Percentiles rank a stretch among this genome's conserved stretches.
Evolutionary conservation across 2,888 invertebrate genomes (phyloP).

Genomic region (Neoaliturus tenellus): DNA sequence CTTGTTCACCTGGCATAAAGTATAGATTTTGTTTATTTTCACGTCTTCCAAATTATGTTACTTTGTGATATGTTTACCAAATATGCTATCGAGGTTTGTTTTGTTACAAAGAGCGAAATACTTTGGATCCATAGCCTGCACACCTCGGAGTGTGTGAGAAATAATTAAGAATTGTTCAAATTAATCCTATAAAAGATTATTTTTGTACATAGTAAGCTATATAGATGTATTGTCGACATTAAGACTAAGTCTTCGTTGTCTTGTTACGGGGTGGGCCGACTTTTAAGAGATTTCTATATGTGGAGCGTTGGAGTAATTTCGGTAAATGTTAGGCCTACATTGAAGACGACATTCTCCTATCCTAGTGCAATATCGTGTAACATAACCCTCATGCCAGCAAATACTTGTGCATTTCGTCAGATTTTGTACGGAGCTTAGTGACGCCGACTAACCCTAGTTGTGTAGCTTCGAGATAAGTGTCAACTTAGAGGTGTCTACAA

Average conservation of each 20-base stretch:
- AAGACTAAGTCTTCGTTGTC: neutral
- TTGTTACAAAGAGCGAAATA: neutral
- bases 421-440: neutral
- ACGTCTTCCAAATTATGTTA: constrained; percentile 45
- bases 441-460: neutral
- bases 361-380: constrained; percentile 48
- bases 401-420: constrained; percentile 33
- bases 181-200: constrained; percentile 39
- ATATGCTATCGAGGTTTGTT: constrained; percentile 3
- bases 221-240: constrained; percentile 18
- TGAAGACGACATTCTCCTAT: constrained; percentile 11
- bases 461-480: constrained; percentile 13
- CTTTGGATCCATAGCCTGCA: neutral
- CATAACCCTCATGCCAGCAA: neutral
- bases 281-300: constrained; percentile 7
- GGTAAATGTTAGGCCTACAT: constrained; percentile 2
- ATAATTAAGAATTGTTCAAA: constrained; percentile 17
- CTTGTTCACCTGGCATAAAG: neutral
- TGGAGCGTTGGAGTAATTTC: neutral
- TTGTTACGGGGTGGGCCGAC: constrained; percentile 20
- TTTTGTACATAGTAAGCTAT: constrained; percentile 38
- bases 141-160: neutral
- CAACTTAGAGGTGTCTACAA: constrained; percentile 40
- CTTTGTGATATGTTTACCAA: constrained; percentile 51
- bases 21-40: constrained; percentile 29